These are phyloP conservation scores for Megaustenia siamemsis DNA, from an alignment of 2,888 invertebrate genomes.

Conservation along the genomic window DNA sequence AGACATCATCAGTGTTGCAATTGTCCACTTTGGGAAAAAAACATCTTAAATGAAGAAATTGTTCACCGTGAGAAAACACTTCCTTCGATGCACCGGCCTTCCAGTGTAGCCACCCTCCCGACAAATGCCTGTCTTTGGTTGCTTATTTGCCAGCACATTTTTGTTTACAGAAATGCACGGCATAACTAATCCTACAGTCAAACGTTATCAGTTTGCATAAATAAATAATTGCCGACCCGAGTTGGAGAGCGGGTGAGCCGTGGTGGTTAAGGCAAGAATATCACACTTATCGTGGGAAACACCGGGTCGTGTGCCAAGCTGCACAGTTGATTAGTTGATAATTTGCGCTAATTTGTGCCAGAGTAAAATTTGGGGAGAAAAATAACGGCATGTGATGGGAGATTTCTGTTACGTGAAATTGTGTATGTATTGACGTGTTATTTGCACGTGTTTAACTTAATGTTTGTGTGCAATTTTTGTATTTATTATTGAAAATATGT, in stretches of 20 bases:
- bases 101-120: neutral
- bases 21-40: no score
- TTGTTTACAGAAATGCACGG: neutral
- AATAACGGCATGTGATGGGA: neutral
- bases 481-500: no score
- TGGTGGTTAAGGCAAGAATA: neutral
- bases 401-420: neutral
- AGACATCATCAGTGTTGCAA: no score
- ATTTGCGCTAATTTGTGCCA: constrained; percentile 6
- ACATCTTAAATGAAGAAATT: no score
- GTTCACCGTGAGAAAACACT: no score
- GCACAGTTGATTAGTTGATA: neutral
- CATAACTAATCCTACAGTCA: constrained; percentile 16
- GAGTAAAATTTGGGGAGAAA: neutral
- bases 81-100: neutral
- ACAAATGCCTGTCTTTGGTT: neutral
- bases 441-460: no score
- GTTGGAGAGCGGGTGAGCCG: neutral
- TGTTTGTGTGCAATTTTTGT: no score
- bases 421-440: neutral
- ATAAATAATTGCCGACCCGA: constrained; percentile 21
- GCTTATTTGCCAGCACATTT: neutral
- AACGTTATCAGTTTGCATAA: constrained; percentile 19
- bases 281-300: constrained; percentile 24
- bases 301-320: neutral